Evolutionary conservation across 2,888 invertebrate genomes (phyloP).

Genomic region (Hydrotaea diabolus): DNA sequence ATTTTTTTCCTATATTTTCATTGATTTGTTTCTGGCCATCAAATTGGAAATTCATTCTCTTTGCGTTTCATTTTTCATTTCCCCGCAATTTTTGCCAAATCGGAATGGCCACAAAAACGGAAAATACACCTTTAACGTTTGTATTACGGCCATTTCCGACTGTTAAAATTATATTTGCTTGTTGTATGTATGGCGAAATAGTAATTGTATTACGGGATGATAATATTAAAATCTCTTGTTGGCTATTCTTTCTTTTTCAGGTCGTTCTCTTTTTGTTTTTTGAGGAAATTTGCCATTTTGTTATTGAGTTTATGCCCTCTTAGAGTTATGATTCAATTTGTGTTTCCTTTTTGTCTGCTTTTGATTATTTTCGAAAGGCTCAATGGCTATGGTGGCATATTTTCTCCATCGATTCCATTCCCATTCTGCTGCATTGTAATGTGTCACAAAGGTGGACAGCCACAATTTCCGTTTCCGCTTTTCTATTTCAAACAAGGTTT

Average conservation of each 20-base stretch:
- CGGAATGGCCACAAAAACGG: no score
- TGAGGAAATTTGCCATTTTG: background rate
- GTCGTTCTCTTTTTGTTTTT: constrained; percentile 12
- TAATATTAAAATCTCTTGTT: no score
- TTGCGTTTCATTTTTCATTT: no score
- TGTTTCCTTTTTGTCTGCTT: background rate
- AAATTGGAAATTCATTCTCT: no score
- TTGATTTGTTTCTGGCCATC: background rate
- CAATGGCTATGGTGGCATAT: background rate
- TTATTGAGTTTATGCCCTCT: background rate
- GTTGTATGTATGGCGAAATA: no score
- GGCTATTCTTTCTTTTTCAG: no score
- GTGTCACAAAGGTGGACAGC: constrained; percentile 28
- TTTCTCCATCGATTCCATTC: background rate
- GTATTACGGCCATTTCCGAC: no score
- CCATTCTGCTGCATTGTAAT: background rate
- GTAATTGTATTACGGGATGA: no score
- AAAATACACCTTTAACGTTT: no score
- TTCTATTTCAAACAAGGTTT: background rate
- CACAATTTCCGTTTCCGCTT: constrained; percentile 52
- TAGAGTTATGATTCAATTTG: constrained; percentile 13
- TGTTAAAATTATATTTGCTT: no score
- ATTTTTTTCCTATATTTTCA: background rate
- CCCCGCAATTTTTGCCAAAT: no score
- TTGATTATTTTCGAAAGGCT: background rate